Percentiles rank a stretch among this genome's conserved stretches.
Evolutionary conservation across 2,113 vertebrate genomes (phyloP).

Genomic region (Gambusia holbrooki): DNA sequence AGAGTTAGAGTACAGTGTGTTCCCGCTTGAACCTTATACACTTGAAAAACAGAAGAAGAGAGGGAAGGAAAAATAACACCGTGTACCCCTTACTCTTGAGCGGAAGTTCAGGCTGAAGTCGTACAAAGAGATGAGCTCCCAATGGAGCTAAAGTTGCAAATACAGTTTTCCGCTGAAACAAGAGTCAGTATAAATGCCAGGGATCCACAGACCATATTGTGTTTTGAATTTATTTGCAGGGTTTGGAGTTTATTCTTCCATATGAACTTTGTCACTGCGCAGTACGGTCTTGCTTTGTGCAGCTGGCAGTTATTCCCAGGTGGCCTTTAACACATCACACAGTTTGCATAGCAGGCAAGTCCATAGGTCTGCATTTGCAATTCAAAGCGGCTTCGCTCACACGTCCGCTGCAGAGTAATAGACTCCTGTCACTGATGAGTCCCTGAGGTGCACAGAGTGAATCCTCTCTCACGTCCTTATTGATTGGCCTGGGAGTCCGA

Average conservation of each 20-base stretch:
- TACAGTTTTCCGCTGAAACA: constrained; percentile 16
- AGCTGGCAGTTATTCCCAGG: constrained; percentile 46
- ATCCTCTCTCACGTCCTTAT: constrained; percentile 65
- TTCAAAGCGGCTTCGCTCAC: constrained; percentile 50
- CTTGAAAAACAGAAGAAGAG: constrained; percentile 9
- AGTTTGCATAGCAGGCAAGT: constrained; percentile 65
- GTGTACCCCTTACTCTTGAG: constrained; percentile 19
- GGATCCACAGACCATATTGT: background rate
- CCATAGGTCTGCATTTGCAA: constrained; percentile 63
- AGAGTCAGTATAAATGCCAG: background rate
- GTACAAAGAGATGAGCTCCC: constrained; percentile 5
- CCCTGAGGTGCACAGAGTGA: constrained; percentile 50
- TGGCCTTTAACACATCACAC: constrained; percentile 53
- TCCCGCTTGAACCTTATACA: constrained; percentile 59
- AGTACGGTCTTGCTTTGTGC: constrained; percentile 36
- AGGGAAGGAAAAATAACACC: constrained; percentile 28
- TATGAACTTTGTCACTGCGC: constrained; percentile 32
- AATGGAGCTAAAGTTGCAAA: constrained; percentile 17
- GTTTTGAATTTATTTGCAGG: constrained; percentile 19
- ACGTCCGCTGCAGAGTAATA: constrained; percentile 58
- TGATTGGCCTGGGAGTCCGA: constrained; percentile 52
- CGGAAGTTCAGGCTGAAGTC: constrained; percentile 25
- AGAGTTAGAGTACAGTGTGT: constrained; percentile 32
- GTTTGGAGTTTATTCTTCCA: constrained; percentile 15
- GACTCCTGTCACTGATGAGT: constrained; percentile 69